Conservation (phyloP, 1,140 invertebrate genomes). For the Cydia fagiglandana region DNA sequence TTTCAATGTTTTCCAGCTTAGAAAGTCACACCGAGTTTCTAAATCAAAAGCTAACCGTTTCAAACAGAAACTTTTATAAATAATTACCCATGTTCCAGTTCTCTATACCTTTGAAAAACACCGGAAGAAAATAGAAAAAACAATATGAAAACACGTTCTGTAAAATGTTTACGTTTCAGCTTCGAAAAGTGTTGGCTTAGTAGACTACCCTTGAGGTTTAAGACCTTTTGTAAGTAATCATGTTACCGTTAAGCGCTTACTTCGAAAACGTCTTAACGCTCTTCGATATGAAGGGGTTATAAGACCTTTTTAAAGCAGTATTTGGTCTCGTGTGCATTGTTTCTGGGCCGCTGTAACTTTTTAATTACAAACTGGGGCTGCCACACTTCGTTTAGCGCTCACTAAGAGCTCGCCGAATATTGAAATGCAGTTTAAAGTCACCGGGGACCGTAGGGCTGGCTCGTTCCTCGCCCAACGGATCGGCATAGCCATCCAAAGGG, state of each 20-base stretch:
- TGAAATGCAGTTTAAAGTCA: not conserved
- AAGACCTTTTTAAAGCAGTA: not conserved
- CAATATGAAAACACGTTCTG: not conserved
- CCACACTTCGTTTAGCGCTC: not conserved
- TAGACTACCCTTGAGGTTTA: not conserved
- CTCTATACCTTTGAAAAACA: not conserved
- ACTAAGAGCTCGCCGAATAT: not conserved
- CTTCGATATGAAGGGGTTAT: not conserved
- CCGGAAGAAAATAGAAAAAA: not conserved
- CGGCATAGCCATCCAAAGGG: no score
- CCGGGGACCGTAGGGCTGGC: no score
- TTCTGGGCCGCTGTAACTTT: not conserved
- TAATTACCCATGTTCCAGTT: not conserved
- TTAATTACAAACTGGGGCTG: conserved; percentile 2
- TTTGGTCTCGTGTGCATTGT: not conserved
- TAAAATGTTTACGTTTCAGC: not conserved
- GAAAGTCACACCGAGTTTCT: not conserved
- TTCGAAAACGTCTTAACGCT: not conserved
- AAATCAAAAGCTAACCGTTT: not conserved
- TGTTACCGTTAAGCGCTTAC: not conserved
- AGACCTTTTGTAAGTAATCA: not conserved
- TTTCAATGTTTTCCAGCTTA: no score
- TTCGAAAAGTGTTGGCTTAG: not conserved
- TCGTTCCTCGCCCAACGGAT: no score
- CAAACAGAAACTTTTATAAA: not conserved